Evolutionary conservation across 2,888 invertebrate species (phyloP).

Genomic region (Lasioglossum morio): DNA sequence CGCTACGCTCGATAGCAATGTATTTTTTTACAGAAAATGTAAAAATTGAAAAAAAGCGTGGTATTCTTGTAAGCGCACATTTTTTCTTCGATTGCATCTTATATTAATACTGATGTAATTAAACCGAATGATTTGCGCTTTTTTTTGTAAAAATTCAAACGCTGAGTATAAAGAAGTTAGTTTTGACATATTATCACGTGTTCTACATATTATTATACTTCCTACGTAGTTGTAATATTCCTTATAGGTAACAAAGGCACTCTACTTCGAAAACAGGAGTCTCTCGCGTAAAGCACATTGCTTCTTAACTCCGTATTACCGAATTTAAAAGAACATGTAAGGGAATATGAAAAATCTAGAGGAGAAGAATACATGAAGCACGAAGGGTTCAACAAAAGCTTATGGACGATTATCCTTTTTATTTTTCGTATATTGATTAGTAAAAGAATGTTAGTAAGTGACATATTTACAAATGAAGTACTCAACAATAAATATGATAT

Average conservation of each 20-base stretch:
- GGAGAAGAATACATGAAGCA: background rate
- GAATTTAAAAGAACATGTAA: background rate
- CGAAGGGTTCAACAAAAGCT: background rate
- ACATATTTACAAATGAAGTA: slow-evolving; percentile 49
- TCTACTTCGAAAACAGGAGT: background rate
- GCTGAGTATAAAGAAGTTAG: slow-evolving; percentile 44
- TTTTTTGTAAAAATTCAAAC: slow-evolving; percentile 43
- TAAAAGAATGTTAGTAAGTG: slow-evolving; percentile 14
- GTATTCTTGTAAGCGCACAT: slow-evolving; percentile 52
- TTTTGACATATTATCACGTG: slow-evolving; percentile 33
- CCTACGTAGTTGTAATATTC: slow-evolving; percentile 14
- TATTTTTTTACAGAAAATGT: slow-evolving; percentile 65
- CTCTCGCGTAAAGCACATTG: background rate
- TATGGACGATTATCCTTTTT: slow-evolving; percentile 14
- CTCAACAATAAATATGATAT: slow-evolving; percentile 20
- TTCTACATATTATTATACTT: slow-evolving; percentile 24
- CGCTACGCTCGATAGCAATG: slow-evolving; percentile 46
- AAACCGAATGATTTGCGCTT: slow-evolving; percentile 48
- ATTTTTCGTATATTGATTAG: slow-evolving; percentile 33
- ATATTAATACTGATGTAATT: slow-evolving; percentile 40
- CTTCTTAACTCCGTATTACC: background rate
- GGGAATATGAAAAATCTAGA: background rate
- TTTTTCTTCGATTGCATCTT: slow-evolving; percentile 48
- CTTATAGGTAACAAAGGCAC: slow-evolving; percentile 17
- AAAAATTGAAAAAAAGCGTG: slow-evolving; percentile 59